phyloP scores from a whole-genome alignment of 2,797 vertebrate species.

The Phaenicophaeus curvirostris region DNA sequence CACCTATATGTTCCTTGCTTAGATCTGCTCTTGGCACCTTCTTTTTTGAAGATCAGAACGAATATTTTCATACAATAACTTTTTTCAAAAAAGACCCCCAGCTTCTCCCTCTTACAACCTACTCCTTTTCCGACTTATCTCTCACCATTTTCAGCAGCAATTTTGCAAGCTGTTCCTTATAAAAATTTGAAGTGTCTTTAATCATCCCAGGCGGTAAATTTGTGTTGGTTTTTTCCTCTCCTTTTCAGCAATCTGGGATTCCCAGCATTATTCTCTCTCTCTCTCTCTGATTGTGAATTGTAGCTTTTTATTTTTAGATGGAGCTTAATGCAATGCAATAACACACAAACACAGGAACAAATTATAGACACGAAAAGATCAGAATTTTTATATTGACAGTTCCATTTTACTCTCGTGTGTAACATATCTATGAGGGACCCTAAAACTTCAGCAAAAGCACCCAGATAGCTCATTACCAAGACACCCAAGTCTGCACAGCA shows the following conservation, averaged over 20 bases:
- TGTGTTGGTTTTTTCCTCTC: not conserved
- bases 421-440: not conserved
- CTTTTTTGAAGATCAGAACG: not conserved
- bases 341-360: slow-evolving; percentile 30
- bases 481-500: not conserved
- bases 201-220: slow-evolving; percentile 51
- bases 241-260: slow-evolving; percentile 49
- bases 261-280: not conserved
- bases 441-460: not conserved
- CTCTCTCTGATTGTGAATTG: slow-evolving; percentile 22
- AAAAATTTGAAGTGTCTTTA: slow-evolving; percentile 57
- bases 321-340: slow-evolving; percentile 52
- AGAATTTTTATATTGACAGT: slow-evolving; percentile 28
- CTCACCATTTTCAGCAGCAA: slow-evolving; percentile 14
- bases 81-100: not conserved
- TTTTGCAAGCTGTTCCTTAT: slow-evolving; percentile 32
- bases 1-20: slow-evolving; percentile 32
- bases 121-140: slow-evolving; percentile 4
- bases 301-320: slow-evolving; percentile 35
- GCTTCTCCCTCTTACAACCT: not conserved
- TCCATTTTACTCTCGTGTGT: slow-evolving; percentile 49
- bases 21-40: not conserved
- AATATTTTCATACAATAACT: not conserved
- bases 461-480: not conserved
- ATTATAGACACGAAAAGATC: slow-evolving; percentile 39